Conservation (phyloP, 2,888 invertebrate genomes). For the Dendrolimus pini region DNA sequence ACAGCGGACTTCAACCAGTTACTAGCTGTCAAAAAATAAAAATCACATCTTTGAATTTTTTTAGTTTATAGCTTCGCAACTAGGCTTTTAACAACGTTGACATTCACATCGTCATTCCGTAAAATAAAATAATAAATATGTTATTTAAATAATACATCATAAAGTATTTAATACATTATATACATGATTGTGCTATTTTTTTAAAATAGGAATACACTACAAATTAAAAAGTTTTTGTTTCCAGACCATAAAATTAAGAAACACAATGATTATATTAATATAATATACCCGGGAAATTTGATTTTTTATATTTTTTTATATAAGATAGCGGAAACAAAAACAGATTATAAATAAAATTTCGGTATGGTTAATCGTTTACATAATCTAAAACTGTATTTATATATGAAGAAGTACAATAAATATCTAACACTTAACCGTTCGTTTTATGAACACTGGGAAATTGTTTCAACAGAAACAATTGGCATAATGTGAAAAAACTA, state of each 20-base stretch:
- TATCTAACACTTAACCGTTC: too few species aligned
- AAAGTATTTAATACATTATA: background rate
- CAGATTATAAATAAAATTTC: too few species aligned
- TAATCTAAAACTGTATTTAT: too few species aligned
- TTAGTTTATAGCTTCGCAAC: background rate
- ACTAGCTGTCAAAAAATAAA: background rate
- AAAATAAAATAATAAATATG: too few species aligned
- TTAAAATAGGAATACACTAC: background rate
- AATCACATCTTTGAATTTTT: background rate
- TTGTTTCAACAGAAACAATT: too few species aligned
- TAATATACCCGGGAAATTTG: background rate
- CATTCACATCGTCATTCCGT: too few species aligned
- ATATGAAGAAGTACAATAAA: too few species aligned
- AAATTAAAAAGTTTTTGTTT: background rate
- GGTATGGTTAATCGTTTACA: too few species aligned
- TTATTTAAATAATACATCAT: too few species aligned
- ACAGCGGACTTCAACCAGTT: constrained; percentile 7
- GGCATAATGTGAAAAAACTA: constrained; percentile 1
- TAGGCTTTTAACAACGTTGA: too few species aligned
- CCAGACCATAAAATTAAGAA: background rate
- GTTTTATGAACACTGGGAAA: too few species aligned
- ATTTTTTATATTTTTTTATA: background rate
- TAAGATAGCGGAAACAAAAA: too few species aligned
- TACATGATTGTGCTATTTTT: background rate
- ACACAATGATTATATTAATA: background rate